Evolutionary conservation across 2,113 vertebrate genomes (phyloP).

Genomic region (Python bivittatus): DNA sequence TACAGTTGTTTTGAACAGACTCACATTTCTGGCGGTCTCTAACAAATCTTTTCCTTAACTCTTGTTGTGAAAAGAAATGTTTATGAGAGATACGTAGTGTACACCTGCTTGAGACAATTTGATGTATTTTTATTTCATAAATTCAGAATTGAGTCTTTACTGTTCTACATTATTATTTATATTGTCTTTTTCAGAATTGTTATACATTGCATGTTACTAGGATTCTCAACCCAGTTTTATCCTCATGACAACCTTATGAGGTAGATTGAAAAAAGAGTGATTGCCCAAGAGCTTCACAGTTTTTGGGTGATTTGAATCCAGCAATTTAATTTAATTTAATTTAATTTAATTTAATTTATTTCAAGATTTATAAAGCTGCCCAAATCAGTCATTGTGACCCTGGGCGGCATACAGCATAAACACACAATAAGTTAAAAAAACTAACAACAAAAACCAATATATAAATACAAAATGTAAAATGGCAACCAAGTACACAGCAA

Average conservation of each 20-base stretch:
- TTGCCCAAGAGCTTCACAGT: not conserved
- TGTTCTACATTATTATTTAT: not conserved
- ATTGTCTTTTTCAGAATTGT: not conserved
- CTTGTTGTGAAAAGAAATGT: not conserved
- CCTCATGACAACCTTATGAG: not conserved
- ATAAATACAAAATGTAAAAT: too few relatives aligned
- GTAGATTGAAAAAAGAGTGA: not conserved
- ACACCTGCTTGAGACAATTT: not conserved
- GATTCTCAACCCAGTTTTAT: not conserved
- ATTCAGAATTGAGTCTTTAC: not conserved
- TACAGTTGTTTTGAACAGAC: not conserved
- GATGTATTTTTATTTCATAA: not conserved
- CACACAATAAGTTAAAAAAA: too few relatives aligned
- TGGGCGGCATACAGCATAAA: too few relatives aligned
- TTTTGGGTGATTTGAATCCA: not conserved
- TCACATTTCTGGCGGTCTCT: not conserved
- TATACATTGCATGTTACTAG: not conserved
- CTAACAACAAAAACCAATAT: too few relatives aligned
- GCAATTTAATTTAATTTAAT: too few relatives aligned
- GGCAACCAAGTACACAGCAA: too few relatives aligned
- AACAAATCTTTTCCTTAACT: too few relatives aligned
- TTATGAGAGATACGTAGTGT: not conserved
- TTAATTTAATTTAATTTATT: too few relatives aligned
- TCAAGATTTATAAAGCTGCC: not conserved
- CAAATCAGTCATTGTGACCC: not conserved